A percentile compares a stretch with the other conserved stretches of the same genome.
Evolutionary conservation across 1,140 invertebrate species (phyloP).

Genomic region (Teleogryllus occipitalis): DNA sequence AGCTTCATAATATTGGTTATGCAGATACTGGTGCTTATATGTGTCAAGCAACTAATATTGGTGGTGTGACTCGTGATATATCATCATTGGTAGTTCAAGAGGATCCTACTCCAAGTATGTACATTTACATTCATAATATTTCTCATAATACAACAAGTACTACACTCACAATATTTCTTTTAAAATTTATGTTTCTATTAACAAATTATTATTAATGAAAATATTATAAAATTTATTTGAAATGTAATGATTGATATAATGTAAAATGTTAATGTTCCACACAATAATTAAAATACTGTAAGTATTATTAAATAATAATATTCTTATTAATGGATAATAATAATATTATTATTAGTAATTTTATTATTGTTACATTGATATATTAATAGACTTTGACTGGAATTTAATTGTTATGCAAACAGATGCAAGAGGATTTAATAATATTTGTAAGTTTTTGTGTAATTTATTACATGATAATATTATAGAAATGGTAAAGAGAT

Average conservation of each 20-base stretch:
- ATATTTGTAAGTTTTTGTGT: not conserved
- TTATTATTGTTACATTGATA: not conserved
- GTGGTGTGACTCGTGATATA: conserved; percentile 60
- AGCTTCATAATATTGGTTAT: conserved; percentile 56
- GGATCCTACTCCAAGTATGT: conserved; percentile 53
- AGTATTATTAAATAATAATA: not conserved
- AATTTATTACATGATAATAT: no score
- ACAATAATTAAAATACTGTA: no score
- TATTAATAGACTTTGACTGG: not conserved
- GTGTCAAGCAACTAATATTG: conserved; percentile 63
- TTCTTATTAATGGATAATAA: not conserved
- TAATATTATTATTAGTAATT: not conserved
- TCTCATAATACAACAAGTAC: not conserved
- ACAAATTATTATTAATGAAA: not conserved
- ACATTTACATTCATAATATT: not conserved
- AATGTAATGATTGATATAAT: no score
- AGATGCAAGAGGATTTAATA: conserved; percentile 5
- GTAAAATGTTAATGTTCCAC: not conserved
- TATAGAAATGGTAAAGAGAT: no score
- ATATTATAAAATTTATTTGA: not conserved
- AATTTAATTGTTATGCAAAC: not conserved
- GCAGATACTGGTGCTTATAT: conserved; percentile 70
- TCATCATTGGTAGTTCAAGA: conserved; percentile 63
- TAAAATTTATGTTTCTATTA: not conserved
- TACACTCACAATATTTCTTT: not conserved